Evolutionary conservation across 2,113 vertebrate species (phyloP).

Genomic region (Macquaria ambigua): DNA sequence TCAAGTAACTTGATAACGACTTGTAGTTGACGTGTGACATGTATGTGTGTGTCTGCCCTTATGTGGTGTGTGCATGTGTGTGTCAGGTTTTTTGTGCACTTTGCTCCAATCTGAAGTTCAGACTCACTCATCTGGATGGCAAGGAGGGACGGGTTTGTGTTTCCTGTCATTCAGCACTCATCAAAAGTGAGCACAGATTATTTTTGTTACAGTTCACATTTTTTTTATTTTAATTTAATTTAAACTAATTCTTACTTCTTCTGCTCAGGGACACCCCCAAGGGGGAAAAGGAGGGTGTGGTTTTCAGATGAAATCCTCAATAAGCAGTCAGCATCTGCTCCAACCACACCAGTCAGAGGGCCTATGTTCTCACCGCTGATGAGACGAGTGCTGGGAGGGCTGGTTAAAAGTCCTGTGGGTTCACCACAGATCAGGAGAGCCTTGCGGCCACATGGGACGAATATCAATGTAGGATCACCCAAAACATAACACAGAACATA

Average conservation of each 20-base stretch:
- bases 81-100: slow-evolving; percentile 94
- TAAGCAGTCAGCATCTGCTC: slow-evolving; percentile 91
- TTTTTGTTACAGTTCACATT: neutral
- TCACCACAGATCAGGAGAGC: slow-evolving; percentile 78
- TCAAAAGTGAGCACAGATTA: slow-evolving; percentile 89
- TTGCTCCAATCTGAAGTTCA: slow-evolving; percentile 95
- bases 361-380: slow-evolving; percentile 85
- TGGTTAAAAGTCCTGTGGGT: slow-evolving; percentile 84
- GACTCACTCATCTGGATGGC: slow-evolving; percentile 94
- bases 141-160: slow-evolving; percentile 97
- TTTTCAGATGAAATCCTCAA: slow-evolving; percentile 95
- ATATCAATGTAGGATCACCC: slow-evolving; percentile 58
- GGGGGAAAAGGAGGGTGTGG: slow-evolving; percentile 95
- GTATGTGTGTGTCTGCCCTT: neutral
- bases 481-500: neutral
- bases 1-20: neutral
- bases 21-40: slow-evolving; percentile 5
- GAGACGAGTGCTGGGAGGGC: slow-evolving; percentile 81
- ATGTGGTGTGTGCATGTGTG: slow-evolving; percentile 44
- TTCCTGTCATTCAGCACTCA: slow-evolving; percentile 94
- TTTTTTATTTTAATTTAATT: too few relatives aligned
- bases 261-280: slow-evolving; percentile 82
- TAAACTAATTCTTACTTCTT: neutral
- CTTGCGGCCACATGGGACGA: slow-evolving; percentile 82
- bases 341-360: slow-evolving; percentile 89